Evolutionary conservation across 2,888 invertebrate species (phyloP).

Genomic region (Torymus aiolomorphi): DNA sequence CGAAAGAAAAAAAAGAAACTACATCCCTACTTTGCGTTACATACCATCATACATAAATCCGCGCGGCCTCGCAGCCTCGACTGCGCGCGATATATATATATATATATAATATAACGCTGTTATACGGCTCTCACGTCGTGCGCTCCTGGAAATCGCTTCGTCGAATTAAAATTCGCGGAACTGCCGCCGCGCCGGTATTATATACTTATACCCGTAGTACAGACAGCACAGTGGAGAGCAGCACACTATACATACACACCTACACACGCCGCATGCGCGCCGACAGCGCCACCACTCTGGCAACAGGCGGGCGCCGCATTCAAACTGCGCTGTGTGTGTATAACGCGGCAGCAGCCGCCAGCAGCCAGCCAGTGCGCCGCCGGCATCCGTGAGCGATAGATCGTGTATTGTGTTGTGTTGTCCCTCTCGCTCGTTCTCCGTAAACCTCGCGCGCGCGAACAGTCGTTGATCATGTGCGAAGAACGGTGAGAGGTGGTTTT

Average conservation of each 20-base stretch:
- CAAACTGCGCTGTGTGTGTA: background rate
- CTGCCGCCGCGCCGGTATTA: background rate
- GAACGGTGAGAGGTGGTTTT: no score
- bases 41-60: no score
- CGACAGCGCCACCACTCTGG: slow-evolving; percentile 32
- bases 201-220: no score
- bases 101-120: background rate
- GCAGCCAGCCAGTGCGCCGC: slow-evolving; percentile 64
- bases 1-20: no score
- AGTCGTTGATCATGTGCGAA: no score
- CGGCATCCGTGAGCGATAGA: slow-evolving; percentile 59
- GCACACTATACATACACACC: no score
- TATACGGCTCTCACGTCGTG: background rate
- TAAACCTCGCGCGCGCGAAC: no score
- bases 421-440: background rate
- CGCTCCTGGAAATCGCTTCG: slow-evolving; percentile 33
- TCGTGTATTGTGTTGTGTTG: background rate
- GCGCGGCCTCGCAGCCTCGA: no score
- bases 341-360: no score
- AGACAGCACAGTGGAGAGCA: no score
- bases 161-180: slow-evolving; percentile 48
- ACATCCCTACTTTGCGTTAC: no score
- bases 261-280: no score
- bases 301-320: slow-evolving; percentile 31
- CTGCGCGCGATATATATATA: background rate